Evolutionary conservation across 2,113 vertebrate genomes (phyloP).

Genomic region (Calyptommatus sinebrachiatus): DNA sequence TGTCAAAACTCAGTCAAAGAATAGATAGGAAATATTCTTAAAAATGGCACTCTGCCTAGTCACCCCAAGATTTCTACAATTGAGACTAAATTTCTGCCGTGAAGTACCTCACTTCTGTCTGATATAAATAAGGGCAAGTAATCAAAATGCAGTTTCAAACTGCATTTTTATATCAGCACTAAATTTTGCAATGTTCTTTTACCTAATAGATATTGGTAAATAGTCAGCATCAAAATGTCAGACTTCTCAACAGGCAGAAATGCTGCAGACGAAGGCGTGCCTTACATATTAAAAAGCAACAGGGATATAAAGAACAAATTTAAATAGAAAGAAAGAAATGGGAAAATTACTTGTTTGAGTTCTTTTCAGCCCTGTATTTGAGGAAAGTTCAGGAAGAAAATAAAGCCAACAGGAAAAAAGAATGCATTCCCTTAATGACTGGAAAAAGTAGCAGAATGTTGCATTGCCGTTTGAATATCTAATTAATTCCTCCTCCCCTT

Average conservation of each 20-base stretch:
- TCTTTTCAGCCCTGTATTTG: constrained; percentile 3
- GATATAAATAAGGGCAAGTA: background rate
- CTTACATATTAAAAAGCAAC: background rate
- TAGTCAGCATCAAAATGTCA: background rate
- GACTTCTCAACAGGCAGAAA: background rate
- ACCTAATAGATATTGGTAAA: background rate
- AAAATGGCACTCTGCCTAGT: background rate
- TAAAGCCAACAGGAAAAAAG: background rate
- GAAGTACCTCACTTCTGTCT: background rate
- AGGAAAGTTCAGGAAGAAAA: background rate
- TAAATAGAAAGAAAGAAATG: background rate
- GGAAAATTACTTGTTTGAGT: background rate
- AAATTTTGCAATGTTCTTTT: background rate
- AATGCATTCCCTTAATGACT: background rate
- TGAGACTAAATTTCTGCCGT: background rate
- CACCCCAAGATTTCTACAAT: background rate
- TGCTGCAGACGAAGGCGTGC: background rate
- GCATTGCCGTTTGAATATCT: background rate
- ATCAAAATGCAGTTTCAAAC: background rate
- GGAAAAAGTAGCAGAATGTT: background rate
- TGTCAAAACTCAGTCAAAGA: background rate
- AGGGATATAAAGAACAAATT: background rate
- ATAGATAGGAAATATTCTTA: background rate
- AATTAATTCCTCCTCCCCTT: background rate
- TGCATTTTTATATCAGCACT: background rate